Evolutionary conservation across 2,113 vertebrate genomes (phyloP), one percentile per base, ranked within the genome.

Genomic region (Megatriorchis doriae): DNA sequence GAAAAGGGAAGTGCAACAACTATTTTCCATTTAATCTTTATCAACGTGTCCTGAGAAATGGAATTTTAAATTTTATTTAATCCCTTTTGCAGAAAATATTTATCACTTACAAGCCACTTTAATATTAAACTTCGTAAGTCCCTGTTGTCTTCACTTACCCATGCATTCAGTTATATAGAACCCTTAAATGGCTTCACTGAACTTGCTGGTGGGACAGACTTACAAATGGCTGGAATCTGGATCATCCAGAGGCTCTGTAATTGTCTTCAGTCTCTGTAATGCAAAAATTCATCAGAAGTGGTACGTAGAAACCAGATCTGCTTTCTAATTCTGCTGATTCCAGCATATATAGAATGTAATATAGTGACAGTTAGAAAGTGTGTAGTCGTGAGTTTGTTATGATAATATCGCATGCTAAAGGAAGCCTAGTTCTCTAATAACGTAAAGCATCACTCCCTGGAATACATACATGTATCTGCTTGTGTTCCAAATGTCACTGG

Each of bases 401-500:
- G 74, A 45, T 95, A 86, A 68, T 61, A 36, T 36, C 47, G 93
- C 89, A 72, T 27, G 78, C 93, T 58, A 32, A 62, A 85, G 84
- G 96, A 63, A 87, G 93, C 84, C 86, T 47, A 11, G 32, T 25
- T 86, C 91, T 95, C 52, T 52, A 89, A 79, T 85, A 93, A 70
- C 56, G 47, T 45, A 52, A 48, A 93, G 82, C 94, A 93, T 90
- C 91, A 21, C 92, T 95, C 91, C 94, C 82, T 93, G 79, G 48
- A 79, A 86, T 66, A 45, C 86, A 50, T 66, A 85, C 84, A 38
- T 92, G 74, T 77, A 25, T 92, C 95, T 92, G 90, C 93, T 81
- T 42, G 81, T 79, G 79, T 88, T 93, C 97, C 96, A 91, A 94
- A 94, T 95, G 89, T 95, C 92, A 63, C 85, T 71, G 95, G 97